Evolutionary conservation across 2,797 vertebrate genomes (phyloP).

Genomic region (Distichodus sexfasciatus): DNA sequence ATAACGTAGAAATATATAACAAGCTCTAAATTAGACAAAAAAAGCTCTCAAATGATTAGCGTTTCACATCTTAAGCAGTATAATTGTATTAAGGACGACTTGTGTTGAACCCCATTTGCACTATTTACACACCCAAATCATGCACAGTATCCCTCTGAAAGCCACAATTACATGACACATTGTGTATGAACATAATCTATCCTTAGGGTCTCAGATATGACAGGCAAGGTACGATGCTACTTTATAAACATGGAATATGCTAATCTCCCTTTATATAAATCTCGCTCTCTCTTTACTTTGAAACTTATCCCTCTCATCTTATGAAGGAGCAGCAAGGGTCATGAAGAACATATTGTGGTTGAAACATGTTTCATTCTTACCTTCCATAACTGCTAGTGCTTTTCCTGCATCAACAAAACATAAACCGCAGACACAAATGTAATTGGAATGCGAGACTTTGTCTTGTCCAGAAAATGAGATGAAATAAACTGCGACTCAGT

Average conservation of each 20-base stretch:
- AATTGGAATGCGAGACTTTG: slow-evolving; percentile 21
- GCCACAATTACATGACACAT: slow-evolving; percentile 31
- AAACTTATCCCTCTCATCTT: slow-evolving; percentile 28
- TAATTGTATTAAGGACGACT: slow-evolving; percentile 4
- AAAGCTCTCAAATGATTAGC: too few species aligned
- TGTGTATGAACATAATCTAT: slow-evolving; percentile 39
- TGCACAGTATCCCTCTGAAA: slow-evolving; percentile 11
- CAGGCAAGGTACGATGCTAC: slow-evolving; percentile 40
- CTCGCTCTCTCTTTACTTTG: slow-evolving; percentile 26
- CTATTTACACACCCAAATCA: slow-evolving; percentile 6
- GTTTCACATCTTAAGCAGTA: not conserved
- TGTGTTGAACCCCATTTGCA: slow-evolving; percentile 6
- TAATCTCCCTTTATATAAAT: slow-evolving; percentile 48
- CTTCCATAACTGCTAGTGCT: slow-evolving; percentile 10
- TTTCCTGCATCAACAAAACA: slow-evolving; percentile 1
- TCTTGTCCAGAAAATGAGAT: slow-evolving; percentile 14
- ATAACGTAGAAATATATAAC: too few species aligned
- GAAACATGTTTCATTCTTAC: slow-evolving; percentile 19
- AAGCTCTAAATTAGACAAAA: too few species aligned
- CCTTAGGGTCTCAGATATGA: slow-evolving; percentile 28
- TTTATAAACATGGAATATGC: slow-evolving; percentile 53
- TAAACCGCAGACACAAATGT: slow-evolving; percentile 1
- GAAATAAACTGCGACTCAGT: slow-evolving; percentile 5
- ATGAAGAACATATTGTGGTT: slow-evolving; percentile 32
- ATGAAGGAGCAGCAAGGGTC: slow-evolving; percentile 23